Evolutionary conservation across 2,113 vertebrate species (phyloP).

Genomic region (human (Homo sapiens)): DNA sequence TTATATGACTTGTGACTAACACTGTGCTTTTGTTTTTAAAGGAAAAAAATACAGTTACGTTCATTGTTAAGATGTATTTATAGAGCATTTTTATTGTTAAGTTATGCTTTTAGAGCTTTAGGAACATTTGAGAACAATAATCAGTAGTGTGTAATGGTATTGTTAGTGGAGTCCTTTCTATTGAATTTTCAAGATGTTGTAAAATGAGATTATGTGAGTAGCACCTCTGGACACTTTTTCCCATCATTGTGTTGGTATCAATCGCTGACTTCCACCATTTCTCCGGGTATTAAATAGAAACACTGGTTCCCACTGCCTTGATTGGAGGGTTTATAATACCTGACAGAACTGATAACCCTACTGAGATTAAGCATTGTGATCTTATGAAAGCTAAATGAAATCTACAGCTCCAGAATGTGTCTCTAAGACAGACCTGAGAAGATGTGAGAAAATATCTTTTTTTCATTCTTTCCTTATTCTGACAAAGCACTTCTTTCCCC

Average conservation of each 20-base stretch:
- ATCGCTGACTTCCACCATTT: constrained; percentile 92
- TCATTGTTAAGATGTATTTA: constrained; percentile 87
- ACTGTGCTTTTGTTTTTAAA: constrained; percentile 81
- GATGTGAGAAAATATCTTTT: not conserved
- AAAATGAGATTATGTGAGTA: constrained; percentile 89
- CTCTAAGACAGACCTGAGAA: not conserved
- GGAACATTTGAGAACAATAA: constrained; percentile 87
- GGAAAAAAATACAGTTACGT: constrained; percentile 75
- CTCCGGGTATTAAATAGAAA: constrained; percentile 90
- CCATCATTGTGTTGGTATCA: constrained; percentile 94
- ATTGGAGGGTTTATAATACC: constrained; percentile 86
- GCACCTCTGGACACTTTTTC: constrained; percentile 91
- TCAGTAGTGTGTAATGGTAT: constrained; percentile 85
- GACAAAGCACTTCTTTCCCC: not conserved
- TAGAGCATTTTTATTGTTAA: constrained; percentile 87
- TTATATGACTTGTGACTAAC: constrained; percentile 84
- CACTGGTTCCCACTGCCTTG: constrained; percentile 88
- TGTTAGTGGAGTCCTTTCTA: constrained; percentile 87
- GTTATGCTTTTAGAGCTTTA: constrained; percentile 75
- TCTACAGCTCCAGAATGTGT: constrained; percentile 3
- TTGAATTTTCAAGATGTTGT: constrained; percentile 90
- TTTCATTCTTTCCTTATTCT: constrained; percentile 1
- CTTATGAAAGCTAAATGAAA: constrained; percentile 63
- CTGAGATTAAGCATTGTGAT: constrained; percentile 85
- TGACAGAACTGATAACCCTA: constrained; percentile 88